Evolutionary conservation across 2,113 vertebrate genomes (phyloP).

Genomic region (Cyanoramphus novaezelandiae): DNA sequence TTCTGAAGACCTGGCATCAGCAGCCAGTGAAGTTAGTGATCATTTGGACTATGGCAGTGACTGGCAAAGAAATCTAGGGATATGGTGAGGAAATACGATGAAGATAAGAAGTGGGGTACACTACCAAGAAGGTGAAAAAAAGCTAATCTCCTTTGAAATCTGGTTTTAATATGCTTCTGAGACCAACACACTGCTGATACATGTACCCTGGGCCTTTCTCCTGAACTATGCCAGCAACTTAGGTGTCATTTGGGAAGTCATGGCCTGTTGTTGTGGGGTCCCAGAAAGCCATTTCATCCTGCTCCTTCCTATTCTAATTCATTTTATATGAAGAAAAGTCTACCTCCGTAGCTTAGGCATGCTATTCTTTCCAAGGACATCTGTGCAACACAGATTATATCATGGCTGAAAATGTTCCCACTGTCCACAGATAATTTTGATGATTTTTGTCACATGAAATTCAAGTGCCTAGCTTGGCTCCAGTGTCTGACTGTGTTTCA

Average conservation of each 20-base stretch:
- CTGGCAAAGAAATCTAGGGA: background rate
- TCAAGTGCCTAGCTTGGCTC: background rate
- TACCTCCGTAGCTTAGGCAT: background rate
- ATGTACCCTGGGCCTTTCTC: background rate
- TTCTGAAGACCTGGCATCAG: background rate
- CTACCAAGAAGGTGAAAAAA: background rate
- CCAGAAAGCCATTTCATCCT: background rate
- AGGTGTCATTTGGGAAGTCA: background rate
- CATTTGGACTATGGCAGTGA: background rate
- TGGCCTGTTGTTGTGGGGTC: rapidly evolving
- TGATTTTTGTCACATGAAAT: background rate
- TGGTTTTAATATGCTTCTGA: background rate
- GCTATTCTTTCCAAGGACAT: background rate
- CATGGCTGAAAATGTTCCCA: background rate
- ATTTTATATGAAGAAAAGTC: background rate
- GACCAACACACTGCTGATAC: background rate
- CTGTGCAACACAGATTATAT: background rate
- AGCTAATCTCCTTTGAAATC: background rate
- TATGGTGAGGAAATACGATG: background rate
- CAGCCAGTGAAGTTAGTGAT: background rate
- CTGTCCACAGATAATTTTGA: background rate
- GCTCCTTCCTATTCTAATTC: background rate
- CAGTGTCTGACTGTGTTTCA: background rate
- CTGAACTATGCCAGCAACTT: background rate
- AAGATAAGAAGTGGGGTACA: rapidly evolving